Percentiles rank a stretch among this genome's conserved stretches.
phyloP scores from a whole-genome alignment of 2,797 vertebrate species.

The Tadarida brasiliensis region DNA sequence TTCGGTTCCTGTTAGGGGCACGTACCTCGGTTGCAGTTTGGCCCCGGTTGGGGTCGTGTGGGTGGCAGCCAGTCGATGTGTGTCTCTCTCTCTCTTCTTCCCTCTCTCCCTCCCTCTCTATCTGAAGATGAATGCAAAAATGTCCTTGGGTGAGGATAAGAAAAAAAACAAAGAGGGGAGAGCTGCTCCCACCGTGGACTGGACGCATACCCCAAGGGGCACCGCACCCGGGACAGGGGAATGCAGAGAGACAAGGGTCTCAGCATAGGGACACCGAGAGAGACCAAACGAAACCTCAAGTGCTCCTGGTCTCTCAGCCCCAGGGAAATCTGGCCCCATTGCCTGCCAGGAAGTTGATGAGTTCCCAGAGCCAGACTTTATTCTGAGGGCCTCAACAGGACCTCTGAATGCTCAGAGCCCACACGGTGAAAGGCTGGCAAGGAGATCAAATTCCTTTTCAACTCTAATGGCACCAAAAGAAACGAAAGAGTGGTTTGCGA shows the following conservation, averaged over 20 bases:
- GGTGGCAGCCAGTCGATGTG: too few species aligned
- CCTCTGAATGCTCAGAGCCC: not conserved
- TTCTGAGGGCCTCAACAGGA: not conserved
- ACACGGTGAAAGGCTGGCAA: not conserved
- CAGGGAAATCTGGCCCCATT: too few species aligned
- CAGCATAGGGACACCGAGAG: not conserved
- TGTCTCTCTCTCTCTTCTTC: too few species aligned
- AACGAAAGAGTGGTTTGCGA: not conserved
- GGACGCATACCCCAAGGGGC: not conserved
- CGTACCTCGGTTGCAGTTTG: too few species aligned
- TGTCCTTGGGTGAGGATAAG: too few species aligned
- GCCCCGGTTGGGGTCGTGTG: too few species aligned
- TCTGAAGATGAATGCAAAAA: too few species aligned
- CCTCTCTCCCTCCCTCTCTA: too few species aligned
- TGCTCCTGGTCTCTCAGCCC: not conserved
- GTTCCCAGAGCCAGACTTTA: not conserved
- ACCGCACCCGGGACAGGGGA: not conserved
- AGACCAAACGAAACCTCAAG: not conserved
- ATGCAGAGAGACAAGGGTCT: not conserved
- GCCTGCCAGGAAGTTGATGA: not conserved
- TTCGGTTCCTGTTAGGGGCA: too few species aligned
- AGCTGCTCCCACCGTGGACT: not conserved
- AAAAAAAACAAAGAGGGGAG: too few species aligned
- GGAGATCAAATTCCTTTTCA: not conserved
- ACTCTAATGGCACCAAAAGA: not conserved